A percentile compares a stretch with the other conserved stretches of the same genome.
phyloP scores from a whole-genome alignment of 2,888 invertebrate species.

The Pristionchus arcanus region DNA sequence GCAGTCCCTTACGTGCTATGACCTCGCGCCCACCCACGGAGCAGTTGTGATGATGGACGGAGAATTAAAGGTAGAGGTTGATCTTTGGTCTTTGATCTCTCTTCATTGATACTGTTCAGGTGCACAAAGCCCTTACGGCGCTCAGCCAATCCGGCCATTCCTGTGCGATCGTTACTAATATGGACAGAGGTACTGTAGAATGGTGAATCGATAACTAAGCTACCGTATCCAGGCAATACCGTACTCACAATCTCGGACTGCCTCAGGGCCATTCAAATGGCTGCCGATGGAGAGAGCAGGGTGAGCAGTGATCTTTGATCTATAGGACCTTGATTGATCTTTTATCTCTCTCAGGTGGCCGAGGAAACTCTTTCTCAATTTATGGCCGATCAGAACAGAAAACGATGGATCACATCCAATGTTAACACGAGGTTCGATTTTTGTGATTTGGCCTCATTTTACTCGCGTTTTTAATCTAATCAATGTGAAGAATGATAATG shows the following conservation, averaged over 20 bases:
- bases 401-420: conserved; percentile 54
- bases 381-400: conserved; percentile 54
- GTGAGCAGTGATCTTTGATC: conserved; percentile 41
- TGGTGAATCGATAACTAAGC: neutral
- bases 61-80: conserved; percentile 60
- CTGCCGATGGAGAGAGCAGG: conserved; percentile 64
- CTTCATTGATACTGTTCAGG: conserved; percentile 57
- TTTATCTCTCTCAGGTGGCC: conserved; percentile 57
- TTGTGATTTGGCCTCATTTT: neutral
- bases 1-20: conserved; percentile 76
- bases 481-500: neutral
- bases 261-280: conserved; percentile 68
- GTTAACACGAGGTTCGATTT: conserved; percentile 50
- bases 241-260: conserved; percentile 74
- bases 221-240: conserved; percentile 54
- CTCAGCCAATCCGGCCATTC: conserved; percentile 69
- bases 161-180: conserved; percentile 67
- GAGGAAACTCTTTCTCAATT: conserved; percentile 60
- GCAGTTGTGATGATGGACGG: conserved; percentile 74
- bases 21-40: conserved; percentile 74
- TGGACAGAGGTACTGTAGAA: conserved; percentile 56
- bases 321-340: conserved; percentile 17
- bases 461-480: neutral
- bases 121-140: conserved; percentile 72
- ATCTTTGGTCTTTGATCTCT: conserved; percentile 20